Evolutionary conservation across 1,140 invertebrate species (phyloP), one percentile per base, ranked within the genome.

Genomic region (Arctopsyche grandis): DNA sequence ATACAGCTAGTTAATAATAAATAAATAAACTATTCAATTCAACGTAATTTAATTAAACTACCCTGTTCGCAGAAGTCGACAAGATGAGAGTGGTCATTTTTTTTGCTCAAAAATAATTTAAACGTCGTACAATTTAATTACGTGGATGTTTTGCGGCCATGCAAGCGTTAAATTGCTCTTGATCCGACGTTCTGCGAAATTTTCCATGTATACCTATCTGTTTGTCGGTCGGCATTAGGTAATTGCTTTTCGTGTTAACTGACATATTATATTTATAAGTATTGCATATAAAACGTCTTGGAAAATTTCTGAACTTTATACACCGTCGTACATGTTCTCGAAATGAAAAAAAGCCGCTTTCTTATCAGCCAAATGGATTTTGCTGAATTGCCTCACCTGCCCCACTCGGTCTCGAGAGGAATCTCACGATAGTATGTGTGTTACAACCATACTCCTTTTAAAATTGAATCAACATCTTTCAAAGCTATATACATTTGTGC

Each of bases 91-190:
- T 38, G 29, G 29, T 1, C 29, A n/a, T n/a, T n/a, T n/a, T n/a
- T 38, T 38, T 38, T 38, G 29, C 7, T 1, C 1, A 38, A 38
- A 38, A 38, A 38, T 38, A 38, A n/a, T 21, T 60, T 21, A 60
- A 60, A 52, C 48, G 48, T 52, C 48, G 12, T 21, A 16, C 56
- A 21, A 60, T 60, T 19, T 60, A 21, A 60, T 60, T 60, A 60
- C 56, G 48, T 52, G 48, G 48, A 52, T 52, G 48, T 52, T 38
- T 1, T 5, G 48, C 48, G 48, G 44, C 7, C 48, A 52, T 52
- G 48, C 48, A 21, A 60, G 56, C 56, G 56, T 60, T 19, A 60
- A 60, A 60, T 60, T 60, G 16, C 56, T 60, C 21, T 21, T 19
- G 56, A 60, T 60, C 16, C 56, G 48, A 52, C 12, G 48, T 10